Percentiles rank a stretch among this genome's conserved stretches.
phyloP scores from a whole-genome alignment of 2,113 vertebrate species.

The Falcunculus frontatus region DNA sequence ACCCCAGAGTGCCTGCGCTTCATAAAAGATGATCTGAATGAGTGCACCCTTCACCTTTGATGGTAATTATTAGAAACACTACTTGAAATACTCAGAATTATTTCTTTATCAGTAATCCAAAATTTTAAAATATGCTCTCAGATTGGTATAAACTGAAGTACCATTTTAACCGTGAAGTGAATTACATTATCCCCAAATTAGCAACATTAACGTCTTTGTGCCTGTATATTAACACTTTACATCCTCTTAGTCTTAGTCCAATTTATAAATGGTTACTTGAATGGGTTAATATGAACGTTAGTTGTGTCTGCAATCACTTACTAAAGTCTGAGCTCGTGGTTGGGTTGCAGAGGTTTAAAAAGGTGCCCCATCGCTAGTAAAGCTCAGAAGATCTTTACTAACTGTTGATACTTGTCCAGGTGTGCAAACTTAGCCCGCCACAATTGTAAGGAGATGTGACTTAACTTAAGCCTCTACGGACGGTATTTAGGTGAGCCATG shows the following conservation, averaged over 20 bases:
- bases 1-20: background rate
- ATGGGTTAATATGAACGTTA: background rate
- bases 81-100: background rate
- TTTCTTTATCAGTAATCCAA: background rate
- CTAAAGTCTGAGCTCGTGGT: background rate
- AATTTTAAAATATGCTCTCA: background rate
- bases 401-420: background rate
- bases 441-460: background rate
- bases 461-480: background rate
- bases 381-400: background rate
- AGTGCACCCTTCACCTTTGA: background rate
- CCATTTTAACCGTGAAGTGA: background rate
- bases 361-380: background rate
- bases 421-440: background rate
- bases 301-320: background rate
- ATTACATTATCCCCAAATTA: background rate
- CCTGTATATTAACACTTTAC: background rate
- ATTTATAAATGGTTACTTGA: background rate
- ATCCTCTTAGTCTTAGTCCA: background rate
- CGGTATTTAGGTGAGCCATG: background rate
- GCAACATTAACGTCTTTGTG: background rate
- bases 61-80: background rate
- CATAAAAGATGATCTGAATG: background rate
- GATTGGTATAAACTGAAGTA: background rate
- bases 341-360: background rate